A percentile compares a stretch with the other conserved stretches of the same genome.
phyloP scores from a whole-genome alignment of 2,888 invertebrate genomes.

The Perdita meconis region DNA sequence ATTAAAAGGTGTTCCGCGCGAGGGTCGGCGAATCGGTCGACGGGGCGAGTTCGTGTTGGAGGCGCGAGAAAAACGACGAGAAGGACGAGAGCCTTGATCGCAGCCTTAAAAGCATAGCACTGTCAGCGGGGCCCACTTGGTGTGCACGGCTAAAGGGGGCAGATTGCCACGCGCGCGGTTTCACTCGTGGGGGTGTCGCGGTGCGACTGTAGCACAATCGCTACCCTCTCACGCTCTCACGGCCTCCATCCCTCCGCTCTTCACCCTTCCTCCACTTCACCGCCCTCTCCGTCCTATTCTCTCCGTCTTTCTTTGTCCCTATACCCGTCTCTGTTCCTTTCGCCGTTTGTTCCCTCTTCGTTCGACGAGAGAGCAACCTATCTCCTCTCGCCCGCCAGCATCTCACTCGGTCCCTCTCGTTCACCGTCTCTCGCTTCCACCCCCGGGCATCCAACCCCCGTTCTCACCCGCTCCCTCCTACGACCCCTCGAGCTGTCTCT shows the following conservation, averaged over 20 bases:
- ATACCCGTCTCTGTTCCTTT: conserved; percentile 32
- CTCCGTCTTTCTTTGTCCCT: conserved; percentile 20
- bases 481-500: conserved; percentile 7
- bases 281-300: conserved; percentile 24
- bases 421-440: not conserved
- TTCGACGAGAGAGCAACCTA: conserved; percentile 5
- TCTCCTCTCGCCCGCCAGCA: not conserved
- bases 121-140: conserved; percentile 64
- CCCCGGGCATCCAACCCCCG: not conserved
- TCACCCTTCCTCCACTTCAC: conserved; percentile 41
- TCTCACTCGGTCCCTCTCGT: conserved; percentile 18
- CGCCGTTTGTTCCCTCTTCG: conserved; percentile 32
- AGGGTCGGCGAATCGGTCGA: conserved; percentile 22
- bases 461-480: not conserved
- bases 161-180: conserved; percentile 77
- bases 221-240: conserved; percentile 80
- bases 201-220: conserved; percentile 83
- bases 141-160: conserved; percentile 50
- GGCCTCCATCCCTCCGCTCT: conserved; percentile 66
- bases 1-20: conserved; percentile 49
- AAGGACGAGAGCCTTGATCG: conserved; percentile 53
- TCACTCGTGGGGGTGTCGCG: conserved; percentile 82
- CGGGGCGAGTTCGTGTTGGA: conserved; percentile 22
- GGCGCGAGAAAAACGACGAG: conserved; percentile 26
- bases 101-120: conserved; percentile 71